A percentile compares a stretch with the other conserved stretches of the same genome.
These are phyloP conservation scores for Platypus cylindrus DNA, from an alignment of 2,888 invertebrate species.

Conservation along the genomic window DNA sequence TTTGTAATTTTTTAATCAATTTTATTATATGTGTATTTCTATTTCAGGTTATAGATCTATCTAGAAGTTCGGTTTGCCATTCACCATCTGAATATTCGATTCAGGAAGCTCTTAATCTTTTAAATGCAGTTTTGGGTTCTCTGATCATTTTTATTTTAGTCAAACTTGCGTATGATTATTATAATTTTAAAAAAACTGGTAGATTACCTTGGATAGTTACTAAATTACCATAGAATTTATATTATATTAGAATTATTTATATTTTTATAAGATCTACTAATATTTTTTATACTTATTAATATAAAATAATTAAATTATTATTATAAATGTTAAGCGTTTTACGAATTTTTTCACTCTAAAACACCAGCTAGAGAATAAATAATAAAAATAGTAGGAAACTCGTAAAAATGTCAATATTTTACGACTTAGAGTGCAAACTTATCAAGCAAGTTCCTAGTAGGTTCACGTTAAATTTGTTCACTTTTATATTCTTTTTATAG, in stretches of 20 bases:
- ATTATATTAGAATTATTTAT: conserved; percentile 2
- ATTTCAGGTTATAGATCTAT: conserved; percentile 54
- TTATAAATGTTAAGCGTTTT: no score
- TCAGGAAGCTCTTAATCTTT: conserved; percentile 54
- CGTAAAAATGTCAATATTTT: no score
- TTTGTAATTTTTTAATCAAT: background rate
- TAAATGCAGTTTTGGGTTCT: conserved; percentile 55
- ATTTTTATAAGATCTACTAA: no score
- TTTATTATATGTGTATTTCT: conserved; percentile 5
- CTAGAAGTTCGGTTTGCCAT: conserved; percentile 56
- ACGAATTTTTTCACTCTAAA: no score
- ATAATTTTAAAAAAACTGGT: conserved; percentile 65
- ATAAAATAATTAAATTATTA: no score
- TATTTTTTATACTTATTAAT: no score
- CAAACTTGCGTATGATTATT: conserved; percentile 71
- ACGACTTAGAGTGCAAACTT: no score
- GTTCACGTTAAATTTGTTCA: no score
- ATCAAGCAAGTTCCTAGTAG: no score
- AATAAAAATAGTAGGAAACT: no score
- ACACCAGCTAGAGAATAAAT: no score
- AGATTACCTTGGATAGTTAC: conserved; percentile 73
- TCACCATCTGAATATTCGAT: conserved; percentile 41
- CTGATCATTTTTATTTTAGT: conserved; percentile 59
- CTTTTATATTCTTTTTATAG: no score
- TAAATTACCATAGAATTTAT: conserved; percentile 49